Base-by-base conservation (phyloP, 1,140 invertebrate species). In the Brachionus calyciflorus region DNA sequence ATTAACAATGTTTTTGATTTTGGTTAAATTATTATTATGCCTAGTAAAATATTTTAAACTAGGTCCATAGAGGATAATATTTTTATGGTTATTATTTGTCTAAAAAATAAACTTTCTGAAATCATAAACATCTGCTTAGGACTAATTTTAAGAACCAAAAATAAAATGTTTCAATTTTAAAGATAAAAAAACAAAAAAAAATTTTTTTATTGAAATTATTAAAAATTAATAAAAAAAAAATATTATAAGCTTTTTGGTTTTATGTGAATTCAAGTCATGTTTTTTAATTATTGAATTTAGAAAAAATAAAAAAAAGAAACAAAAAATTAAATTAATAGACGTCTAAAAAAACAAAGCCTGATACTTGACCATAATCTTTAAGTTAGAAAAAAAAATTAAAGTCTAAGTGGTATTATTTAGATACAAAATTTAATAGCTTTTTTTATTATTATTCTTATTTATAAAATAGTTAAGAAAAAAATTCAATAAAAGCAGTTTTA, bases 211-310 rank as follows among this genome's bases (percentile, higher is more conserved):
- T 37, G 55, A 37, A 28, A 28, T 60, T 37, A 37, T 19, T 60
- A 37, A 37, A 60, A 60, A 60, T 33, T 33, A 37, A 28, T 33
- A 60, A 19, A 60, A 60, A 60, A 49, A 49, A 60, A 37, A n/a
- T n/a, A n/a, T n/a, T n/a, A n/a, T n/a, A n/a, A n/a, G n/a, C n/a
- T n/a, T 37, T 60, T 37, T 19, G 37, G 30, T 60, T 60, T 60
- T 60, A 60, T 60, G 55, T 60, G 55, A 60, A 60, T 60, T 60
- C 55, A 60, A 60, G 55, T 60, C 55, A 60, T 60, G 55, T 60
- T 37, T 60, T 60, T 60, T 33, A n/a, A n/a, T n/a, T n/a, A n/a
- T n/a, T n/a, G n/a, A n/a, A n/a, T n/a, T n/a, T n/a, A n/a, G n/a
- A n/a, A n/a, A n/a, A n/a, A n/a, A n/a, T n/a, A n/a, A n/a, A n/a